Evolutionary conservation across 2,888 invertebrate genomes (phyloP).

Genomic region (Parnassius orleans): DNA sequence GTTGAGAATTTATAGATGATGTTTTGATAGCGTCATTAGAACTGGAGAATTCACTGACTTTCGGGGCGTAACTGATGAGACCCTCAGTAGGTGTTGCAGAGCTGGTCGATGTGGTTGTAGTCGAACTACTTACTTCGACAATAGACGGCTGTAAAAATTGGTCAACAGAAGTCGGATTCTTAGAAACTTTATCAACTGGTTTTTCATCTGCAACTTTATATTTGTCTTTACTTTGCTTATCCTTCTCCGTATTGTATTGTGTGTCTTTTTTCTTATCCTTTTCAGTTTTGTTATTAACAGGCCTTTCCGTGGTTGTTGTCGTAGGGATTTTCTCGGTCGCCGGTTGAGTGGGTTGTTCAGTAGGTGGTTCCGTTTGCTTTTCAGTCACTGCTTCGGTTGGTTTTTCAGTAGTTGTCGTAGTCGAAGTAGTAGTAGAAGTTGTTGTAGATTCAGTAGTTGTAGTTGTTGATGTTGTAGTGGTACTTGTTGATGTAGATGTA

Average conservation of each 20-base stretch:
- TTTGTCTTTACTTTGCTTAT: conserved; percentile 55
- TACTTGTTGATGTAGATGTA: conserved; percentile 38
- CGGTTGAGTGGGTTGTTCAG: conserved; percentile 41
- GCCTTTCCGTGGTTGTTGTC: conserved; percentile 45
- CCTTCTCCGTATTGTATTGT: conserved; percentile 48
- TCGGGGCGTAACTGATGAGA: conserved; percentile 45
- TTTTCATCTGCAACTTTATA: conserved; percentile 39
- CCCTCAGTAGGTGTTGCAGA: conserved; percentile 65
- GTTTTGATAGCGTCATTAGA: conserved; percentile 45
- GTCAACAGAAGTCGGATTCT: conserved; percentile 50
- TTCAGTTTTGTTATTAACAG: conserved; percentile 43
- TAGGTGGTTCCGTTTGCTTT: conserved; percentile 32
- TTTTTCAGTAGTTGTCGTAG: conserved; percentile 42
- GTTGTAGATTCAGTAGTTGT: conserved; percentile 40
- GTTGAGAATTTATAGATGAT: conserved; percentile 60
- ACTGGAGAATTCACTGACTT: conserved; percentile 36
- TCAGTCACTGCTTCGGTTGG: conserved; percentile 40
- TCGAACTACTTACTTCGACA: conserved; percentile 34
- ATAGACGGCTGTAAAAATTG: conserved; percentile 60
- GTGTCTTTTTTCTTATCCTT: conserved; percentile 66
- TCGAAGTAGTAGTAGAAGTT: conserved; percentile 35
- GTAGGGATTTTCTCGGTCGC: conserved; percentile 35
- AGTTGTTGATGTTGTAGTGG: conserved; percentile 45
- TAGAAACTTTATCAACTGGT: conserved; percentile 42
- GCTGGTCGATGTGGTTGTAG: conserved; percentile 42